These are phyloP conservation scores for Dicaeum eximium DNA, from an alignment of 2,113 vertebrate genomes.

Conservation along the genomic window DNA sequence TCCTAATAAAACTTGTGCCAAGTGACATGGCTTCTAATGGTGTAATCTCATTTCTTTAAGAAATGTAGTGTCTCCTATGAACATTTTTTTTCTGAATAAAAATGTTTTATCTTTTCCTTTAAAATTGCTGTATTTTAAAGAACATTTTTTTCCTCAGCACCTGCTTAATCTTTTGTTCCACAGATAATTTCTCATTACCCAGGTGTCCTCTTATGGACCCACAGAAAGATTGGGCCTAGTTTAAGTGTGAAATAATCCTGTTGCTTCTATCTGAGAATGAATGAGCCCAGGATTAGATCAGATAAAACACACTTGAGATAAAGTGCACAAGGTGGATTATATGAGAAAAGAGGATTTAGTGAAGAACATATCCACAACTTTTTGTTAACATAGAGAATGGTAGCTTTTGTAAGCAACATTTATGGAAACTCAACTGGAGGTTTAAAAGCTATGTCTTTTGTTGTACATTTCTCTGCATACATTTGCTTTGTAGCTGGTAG, in stretches of 20 bases:
- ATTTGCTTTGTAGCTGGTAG: conserved; percentile 88
- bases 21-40: background rate
- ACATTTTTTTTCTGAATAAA: conserved; percentile 1
- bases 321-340: conserved; percentile 97
- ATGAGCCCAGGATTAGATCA: conserved; percentile 93
- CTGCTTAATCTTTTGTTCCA: conserved; percentile 73
- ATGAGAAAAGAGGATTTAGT: conserved; percentile 98
- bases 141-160: conserved; percentile 51
- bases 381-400: conserved; percentile 93
- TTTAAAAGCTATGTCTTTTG: conserved; percentile 95
- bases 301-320: conserved; percentile 97
- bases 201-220: conserved; percentile 89
- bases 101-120: conserved; percentile 50
- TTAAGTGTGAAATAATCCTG: conserved; percentile 94
- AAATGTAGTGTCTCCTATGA: conserved; percentile 7
- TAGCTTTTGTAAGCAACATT: conserved; percentile 89
- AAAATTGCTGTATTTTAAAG: conserved; percentile 59
- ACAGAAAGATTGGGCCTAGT: conserved; percentile 85
- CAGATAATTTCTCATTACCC: conserved; percentile 83
- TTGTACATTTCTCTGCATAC: conserved; percentile 98
- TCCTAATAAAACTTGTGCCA: background rate
- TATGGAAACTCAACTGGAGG: conserved; percentile 91
- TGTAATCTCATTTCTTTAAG: background rate
- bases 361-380: conserved; percentile 96
- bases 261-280: conserved; percentile 85